Percentiles rank a stretch among this genome's conserved stretches.
These are phyloP conservation scores for Zosterops japonicus DNA, from an alignment of 2,113 vertebrate genomes.

Conservation along the genomic window DNA sequence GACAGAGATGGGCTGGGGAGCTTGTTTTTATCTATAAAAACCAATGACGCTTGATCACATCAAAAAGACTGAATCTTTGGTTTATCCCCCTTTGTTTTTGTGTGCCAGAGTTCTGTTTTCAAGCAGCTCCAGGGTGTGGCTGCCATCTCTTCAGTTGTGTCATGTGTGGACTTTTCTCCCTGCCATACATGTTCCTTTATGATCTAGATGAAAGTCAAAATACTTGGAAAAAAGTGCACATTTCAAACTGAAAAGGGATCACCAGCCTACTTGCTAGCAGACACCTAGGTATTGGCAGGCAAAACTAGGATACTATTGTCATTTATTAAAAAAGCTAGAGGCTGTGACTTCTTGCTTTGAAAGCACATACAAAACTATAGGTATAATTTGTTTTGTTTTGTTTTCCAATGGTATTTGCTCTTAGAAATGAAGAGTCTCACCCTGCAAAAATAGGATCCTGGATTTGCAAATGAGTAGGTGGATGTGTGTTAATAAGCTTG, in stretches of 20 bases:
- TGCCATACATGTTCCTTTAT: background rate
- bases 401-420: background rate
- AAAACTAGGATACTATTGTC: background rate
- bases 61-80: background rate
- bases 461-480: background rate
- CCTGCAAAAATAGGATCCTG: background rate
- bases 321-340: background rate
- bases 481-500: background rate
- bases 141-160: background rate
- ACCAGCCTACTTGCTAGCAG: background rate
- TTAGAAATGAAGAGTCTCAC: background rate
- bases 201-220: background rate
- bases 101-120: background rate
- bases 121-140: background rate
- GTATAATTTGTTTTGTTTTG: background rate
- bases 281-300: background rate
- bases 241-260: background rate
- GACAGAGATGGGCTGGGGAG: background rate
- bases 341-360: background rate
- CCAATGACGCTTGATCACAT: accelerated
- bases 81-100: background rate
- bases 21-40: background rate
- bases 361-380: background rate
- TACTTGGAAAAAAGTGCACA: background rate
- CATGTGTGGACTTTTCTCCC: background rate